Evolutionary conservation across 2,888 invertebrate genomes (phyloP), one percentile per base, ranked within the genome.

Genomic region (Miltochrista miniata): DNA sequence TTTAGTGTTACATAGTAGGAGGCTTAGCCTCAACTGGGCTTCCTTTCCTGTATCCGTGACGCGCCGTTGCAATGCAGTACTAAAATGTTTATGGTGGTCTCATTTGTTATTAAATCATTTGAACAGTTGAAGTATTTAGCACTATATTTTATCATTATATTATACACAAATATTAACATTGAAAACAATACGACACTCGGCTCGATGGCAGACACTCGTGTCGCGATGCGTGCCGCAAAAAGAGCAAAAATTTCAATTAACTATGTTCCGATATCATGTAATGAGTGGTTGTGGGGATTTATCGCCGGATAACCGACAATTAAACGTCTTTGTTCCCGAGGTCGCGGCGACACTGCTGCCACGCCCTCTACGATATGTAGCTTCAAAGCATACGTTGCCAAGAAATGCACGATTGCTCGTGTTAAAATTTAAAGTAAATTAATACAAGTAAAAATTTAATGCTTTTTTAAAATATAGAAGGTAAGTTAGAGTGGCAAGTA

Each of bases 281-380:
- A 91, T 91, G 84, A 89, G 79, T 58, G 89, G 91, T 85, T 90
- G 69, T 70, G 70, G 70, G 80, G 86, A 89, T 89, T 88, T 88
- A 89, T 87, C 79, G 83, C 59, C 78, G 74, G 79, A 76, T 81
- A 87, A 83, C 89, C 88, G 70, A 79, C 85, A 90, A 90, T 90
- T 90, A 90, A 86, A 84, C 79, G 81, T 85, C 89, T 87, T 87
- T 88, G 88, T 89, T 85, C 78, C 73, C 47, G 56, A 45, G 56
- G 64, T 61, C 55, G 74, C 76, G 58, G 64, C 64, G 68, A 62
- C 60, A 73, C 63, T 69, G 53, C 59, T 56, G 63, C 50, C 69
- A 70, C 72, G 69, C 72, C 64, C 50, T 46, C 63, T 66, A 74
- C 79, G 74, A 72, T 73, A 76, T 70, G 74, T 60, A 58, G 48